Conservation (phyloP, 2,888 invertebrate genomes). For the Drosophila algonquin region DNA sequence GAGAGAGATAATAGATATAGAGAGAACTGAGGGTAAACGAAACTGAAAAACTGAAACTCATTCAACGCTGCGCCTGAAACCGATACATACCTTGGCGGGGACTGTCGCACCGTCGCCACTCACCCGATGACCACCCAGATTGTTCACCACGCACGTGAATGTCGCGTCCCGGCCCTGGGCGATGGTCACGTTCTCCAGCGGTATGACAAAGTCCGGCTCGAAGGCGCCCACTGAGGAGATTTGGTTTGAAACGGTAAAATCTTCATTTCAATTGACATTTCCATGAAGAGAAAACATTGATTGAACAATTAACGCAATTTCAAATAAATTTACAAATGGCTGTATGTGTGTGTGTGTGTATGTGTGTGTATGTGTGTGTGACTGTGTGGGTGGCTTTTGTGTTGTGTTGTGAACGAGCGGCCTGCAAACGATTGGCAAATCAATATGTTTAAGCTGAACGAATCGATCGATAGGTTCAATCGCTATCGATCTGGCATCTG, state of each 20-base stretch:
- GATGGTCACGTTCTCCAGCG: constrained; percentile 91
- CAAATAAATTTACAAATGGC: constrained; percentile 30
- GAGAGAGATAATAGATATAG: too few relatives aligned
- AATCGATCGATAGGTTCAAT: constrained; percentile 8
- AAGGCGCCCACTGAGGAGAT: constrained; percentile 86
- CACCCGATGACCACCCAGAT: constrained; percentile 92
- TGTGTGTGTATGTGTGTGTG: neutral
- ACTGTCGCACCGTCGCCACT: constrained; percentile 91
- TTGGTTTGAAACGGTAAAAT: constrained; percentile 82
- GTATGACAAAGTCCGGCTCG: constrained; percentile 90
- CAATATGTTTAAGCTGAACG: constrained; percentile 41
- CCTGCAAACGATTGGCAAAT: constrained; percentile 49
- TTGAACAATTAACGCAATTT: constrained; percentile 71
- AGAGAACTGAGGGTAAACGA: constrained; percentile 5
- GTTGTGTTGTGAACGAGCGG: constrained; percentile 20
- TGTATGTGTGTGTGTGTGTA: neutral
- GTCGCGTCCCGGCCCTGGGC: constrained; percentile 91
- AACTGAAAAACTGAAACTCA: constrained; percentile 17
- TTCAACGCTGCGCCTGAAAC: constrained; percentile 67
- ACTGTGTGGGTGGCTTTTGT: neutral
- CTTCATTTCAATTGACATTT: constrained; percentile 75
- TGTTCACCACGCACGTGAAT: constrained; percentile 91
- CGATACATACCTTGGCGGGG: constrained; percentile 93
- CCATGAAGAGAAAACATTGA: constrained; percentile 72
- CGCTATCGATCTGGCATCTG: constrained; percentile 1